Evolutionary conservation across 2,888 invertebrate genomes (phyloP).

Genomic region (Phyto melanocephala): DNA sequence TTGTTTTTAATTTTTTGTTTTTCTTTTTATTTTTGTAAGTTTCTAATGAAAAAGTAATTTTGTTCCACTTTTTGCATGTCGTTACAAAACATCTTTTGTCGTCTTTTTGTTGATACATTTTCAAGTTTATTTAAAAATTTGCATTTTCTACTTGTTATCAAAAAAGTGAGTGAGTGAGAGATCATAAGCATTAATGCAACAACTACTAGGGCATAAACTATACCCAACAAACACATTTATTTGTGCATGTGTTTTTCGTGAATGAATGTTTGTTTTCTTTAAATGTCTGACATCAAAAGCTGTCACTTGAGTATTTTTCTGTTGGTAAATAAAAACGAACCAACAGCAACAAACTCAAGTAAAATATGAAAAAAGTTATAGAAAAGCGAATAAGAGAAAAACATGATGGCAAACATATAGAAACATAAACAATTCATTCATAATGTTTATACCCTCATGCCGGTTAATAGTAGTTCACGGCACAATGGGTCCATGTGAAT

Average conservation of each 20-base stretch:
- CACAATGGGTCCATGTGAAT: too few species aligned
- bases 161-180: neutral
- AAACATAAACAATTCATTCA: neutral
- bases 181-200: conserved; percentile 24
- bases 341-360: neutral
- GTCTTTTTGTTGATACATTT: neutral
- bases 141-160: conserved; percentile 15
- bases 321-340: conserved; percentile 37
- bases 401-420: neutral
- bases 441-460: neutral
- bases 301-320: conserved; percentile 39
- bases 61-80: conserved; percentile 14
- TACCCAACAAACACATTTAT: conserved; percentile 11
- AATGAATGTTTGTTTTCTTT: neutral
- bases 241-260: neutral
- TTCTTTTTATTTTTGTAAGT: neutral
- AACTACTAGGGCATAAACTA: conserved; percentile 6
- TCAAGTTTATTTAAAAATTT: neutral
- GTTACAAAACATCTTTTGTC: neutral
- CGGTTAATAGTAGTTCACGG: too few species aligned
- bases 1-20: conserved; percentile 1
- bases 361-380: neutral
- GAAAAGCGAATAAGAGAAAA: neutral
- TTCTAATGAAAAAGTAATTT: conserved; percentile 42
- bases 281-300: conserved; percentile 39